Percentiles rank a stretch among this genome's conserved stretches.
Evolutionary conservation across 2,113 vertebrate genomes (phyloP).

Genomic region (Petaurus breviceps): DNA sequence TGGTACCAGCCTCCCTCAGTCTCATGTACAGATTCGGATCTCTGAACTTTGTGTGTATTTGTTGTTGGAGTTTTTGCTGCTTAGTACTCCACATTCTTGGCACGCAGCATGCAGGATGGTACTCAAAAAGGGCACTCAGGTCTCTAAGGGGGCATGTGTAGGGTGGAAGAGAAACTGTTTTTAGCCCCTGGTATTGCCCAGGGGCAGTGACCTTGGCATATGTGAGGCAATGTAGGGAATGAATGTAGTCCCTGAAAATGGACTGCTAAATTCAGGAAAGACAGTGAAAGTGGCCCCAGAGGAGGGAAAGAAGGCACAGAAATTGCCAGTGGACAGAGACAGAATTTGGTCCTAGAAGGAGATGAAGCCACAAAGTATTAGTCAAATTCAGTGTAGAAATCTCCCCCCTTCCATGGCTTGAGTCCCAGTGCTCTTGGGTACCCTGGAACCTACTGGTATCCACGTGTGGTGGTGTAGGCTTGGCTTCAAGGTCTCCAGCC

Average conservation of each 20-base stretch:
- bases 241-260: background rate
- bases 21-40: background rate
- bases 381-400: background rate
- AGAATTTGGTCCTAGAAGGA: background rate
- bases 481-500: background rate
- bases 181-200: background rate
- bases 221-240: background rate
- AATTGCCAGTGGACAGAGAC: background rate
- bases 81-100: background rate
- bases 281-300: background rate
- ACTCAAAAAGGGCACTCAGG: background rate
- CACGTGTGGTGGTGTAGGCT: background rate
- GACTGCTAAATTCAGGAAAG: background rate
- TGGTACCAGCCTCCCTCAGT: background rate
- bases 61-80: background rate
- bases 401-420: background rate
- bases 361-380: background rate
- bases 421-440: background rate
- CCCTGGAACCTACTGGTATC: background rate
- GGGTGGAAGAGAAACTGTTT: background rate
- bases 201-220: background rate
- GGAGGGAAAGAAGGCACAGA: background rate
- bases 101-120: background rate
- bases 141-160: background rate
- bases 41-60: conserved; percentile 3